A percentile compares a stretch with the other conserved stretches of the same genome.
These are phyloP conservation scores for Drosophila barbarae DNA, from an alignment of 2,888 invertebrate species.

Conservation along the genomic window DNA sequence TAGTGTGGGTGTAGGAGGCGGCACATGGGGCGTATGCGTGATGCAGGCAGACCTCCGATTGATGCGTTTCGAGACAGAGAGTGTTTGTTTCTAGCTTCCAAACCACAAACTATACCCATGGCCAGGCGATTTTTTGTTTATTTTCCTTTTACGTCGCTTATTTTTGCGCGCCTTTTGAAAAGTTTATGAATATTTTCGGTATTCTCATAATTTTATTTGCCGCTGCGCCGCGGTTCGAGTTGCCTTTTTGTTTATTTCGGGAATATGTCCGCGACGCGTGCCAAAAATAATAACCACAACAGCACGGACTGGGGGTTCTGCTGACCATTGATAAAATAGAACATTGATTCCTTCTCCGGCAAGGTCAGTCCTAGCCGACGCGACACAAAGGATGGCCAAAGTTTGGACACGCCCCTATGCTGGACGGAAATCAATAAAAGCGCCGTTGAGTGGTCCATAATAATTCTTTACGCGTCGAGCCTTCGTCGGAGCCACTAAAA, in stretches of 20 bases:
- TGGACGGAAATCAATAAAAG: slow-evolving; percentile 62
- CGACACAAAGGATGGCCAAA: slow-evolving; percentile 4
- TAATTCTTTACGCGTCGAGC: slow-evolving; percentile 55
- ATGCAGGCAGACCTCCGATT: slow-evolving; percentile 19
- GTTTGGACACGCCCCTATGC: slow-evolving; percentile 26
- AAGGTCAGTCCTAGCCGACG: slow-evolving; percentile 26
- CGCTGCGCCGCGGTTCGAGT: slow-evolving; percentile 23
- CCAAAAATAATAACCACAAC: slow-evolving; percentile 71
- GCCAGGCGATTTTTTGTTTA: slow-evolving; percentile 18
- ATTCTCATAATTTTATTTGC: slow-evolving; percentile 43
- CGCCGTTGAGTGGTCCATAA: slow-evolving; percentile 49
- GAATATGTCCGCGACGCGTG: slow-evolving; percentile 65
- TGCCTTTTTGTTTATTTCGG: slow-evolving; percentile 56
- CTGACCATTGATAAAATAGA: slow-evolving; percentile 59
- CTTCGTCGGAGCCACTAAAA: slow-evolving; percentile 55
- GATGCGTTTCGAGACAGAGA: slow-evolving; percentile 1
- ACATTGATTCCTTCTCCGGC: slow-evolving; percentile 66
- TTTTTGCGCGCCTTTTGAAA: slow-evolving; percentile 40
- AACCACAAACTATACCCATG: slow-evolving; percentile 24
- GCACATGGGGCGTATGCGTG: slow-evolving; percentile 28
- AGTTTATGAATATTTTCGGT: slow-evolving; percentile 53
- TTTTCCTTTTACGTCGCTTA: slow-evolving; percentile 21
- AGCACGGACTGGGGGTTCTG: slow-evolving; percentile 16
- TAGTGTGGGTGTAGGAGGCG: background rate
- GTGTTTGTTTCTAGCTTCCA: slow-evolving; percentile 5